Evolutionary conservation across 2,113 vertebrate species (phyloP), one percentile per base, ranked within the genome.

Genomic region (Dinomys branickii): DNA sequence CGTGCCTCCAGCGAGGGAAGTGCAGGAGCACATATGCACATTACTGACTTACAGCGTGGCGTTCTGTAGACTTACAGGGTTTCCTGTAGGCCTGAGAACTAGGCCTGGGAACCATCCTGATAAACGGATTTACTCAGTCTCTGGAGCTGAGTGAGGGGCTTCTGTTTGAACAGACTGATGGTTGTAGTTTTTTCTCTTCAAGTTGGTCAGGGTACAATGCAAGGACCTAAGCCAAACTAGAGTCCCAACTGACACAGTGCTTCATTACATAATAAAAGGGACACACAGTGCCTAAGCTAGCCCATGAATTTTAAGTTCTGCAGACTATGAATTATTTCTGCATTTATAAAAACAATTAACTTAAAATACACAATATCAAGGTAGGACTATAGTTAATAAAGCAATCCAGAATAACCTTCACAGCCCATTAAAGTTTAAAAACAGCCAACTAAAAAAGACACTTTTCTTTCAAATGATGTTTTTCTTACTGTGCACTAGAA

Each of bases 261-360:
- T 78, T 83, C 30, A 91, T 67, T 94, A 69, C 22, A 59, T 85
- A 71, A 86, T 47, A 26, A 77, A 28, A 73, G 38, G 7, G 5
- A 75, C 89, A 59, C 3, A 80, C 3, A 7, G 26, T 50, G 41
- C 88, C 71, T 75, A 87, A 96, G 24, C 63, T 78, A 84, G 33
- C 7, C 47, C 14, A 47, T n/a, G 20, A 97, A 85, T 26, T 52
- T 77, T 26, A 92, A 96, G 14, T 28, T 92, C 73, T 73, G 58
- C 11, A 78, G 33, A 75, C 41, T 84, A 82, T 67, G 71, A 84
- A 35, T 56, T 58, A 8, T n/a, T 91, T 90, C 61, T 83, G 28
- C 11, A 52, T 50, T 88, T 83, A 90, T 24, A 84, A 82, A 92
- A 89, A 96, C 65, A 96, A 67, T 88, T 95, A 90, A 83, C 14